These are phyloP conservation scores for Armadillidium nasatum DNA, from an alignment of 1,140 invertebrate genomes.

Conservation along the genomic window DNA sequence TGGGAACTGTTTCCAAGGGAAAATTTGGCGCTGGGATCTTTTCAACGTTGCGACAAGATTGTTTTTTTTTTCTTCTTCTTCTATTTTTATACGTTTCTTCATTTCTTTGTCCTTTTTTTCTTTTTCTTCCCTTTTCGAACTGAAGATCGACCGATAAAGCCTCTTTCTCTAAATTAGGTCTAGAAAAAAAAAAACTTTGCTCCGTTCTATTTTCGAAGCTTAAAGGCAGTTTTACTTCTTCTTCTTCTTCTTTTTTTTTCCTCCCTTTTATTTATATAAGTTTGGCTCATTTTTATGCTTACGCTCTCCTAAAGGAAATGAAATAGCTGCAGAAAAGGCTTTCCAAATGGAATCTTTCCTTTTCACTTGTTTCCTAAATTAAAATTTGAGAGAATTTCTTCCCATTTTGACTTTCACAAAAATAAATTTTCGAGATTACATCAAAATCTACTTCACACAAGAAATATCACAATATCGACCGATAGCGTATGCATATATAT, in stretches of 20 bases:
- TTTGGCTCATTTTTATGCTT: constrained; percentile 1
- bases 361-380: background rate
- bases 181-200: background rate
- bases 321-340: background rate
- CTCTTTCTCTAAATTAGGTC: constrained; percentile 1
- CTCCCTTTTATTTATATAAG: too few species aligned
- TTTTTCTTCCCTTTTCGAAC: background rate
- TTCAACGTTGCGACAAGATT: background rate
- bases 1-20: background rate
- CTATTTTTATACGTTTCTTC: too few species aligned
- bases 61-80: background rate
- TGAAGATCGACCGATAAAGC: background rate
- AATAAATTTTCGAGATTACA: background rate
- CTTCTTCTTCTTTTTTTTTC: constrained; percentile 5
- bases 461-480: too few species aligned
- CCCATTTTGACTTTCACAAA: background rate
- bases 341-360: background rate
- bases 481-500: too few species aligned
- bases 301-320: background rate
- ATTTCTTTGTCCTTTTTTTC: too few species aligned
- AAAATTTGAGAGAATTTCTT: background rate
- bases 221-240: too few species aligned
- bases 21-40: background rate
- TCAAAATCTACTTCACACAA: too few species aligned
- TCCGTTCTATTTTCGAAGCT: background rate